Evolutionary conservation across 2,797 vertebrate genomes (phyloP).

Genomic region (Mastacembelus armatus): DNA sequence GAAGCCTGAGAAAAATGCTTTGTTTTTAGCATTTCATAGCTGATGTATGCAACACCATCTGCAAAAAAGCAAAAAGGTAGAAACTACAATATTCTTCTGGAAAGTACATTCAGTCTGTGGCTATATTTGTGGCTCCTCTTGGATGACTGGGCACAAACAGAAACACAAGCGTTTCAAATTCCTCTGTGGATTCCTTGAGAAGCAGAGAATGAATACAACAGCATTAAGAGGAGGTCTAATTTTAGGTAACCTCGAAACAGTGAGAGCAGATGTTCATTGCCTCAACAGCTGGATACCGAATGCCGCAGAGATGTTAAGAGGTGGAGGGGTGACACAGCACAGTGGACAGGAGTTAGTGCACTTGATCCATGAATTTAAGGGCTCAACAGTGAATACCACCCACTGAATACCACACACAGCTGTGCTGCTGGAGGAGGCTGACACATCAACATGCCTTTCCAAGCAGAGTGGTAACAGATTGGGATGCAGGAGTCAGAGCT

Average conservation of each 20-base stretch:
- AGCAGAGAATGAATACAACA: slow-evolving; percentile 33
- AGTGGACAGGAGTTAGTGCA: slow-evolving; percentile 75
- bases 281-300: slow-evolving; percentile 60
- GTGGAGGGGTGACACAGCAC: slow-evolving; percentile 60
- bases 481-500: slow-evolving; percentile 45
- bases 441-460: slow-evolving; percentile 48
- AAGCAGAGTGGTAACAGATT: slow-evolving; percentile 74
- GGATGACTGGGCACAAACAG: slow-evolving; percentile 23
- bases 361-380: slow-evolving; percentile 77
- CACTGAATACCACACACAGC: slow-evolving; percentile 81
- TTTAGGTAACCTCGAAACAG: slow-evolving; percentile 68
- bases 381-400: slow-evolving; percentile 76
- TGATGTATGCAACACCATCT: not conserved
- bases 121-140: slow-evolving; percentile 13
- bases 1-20: not conserved
- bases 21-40: not conserved
- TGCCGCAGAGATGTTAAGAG: slow-evolving; percentile 39
- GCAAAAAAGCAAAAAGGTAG: not conserved
- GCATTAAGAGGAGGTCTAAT: slow-evolving; percentile 66
- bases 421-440: slow-evolving; percentile 46
- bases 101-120: slow-evolving; percentile 2
- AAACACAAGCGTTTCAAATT: slow-evolving; percentile 54
- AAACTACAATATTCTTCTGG: not conserved
- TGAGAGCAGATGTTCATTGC: slow-evolving; percentile 69
- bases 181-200: slow-evolving; percentile 49